These are phyloP conservation scores for Echinarachnius parma DNA, from an alignment of 53 echinoderm and acorn worm species.

Conservation along the genomic window DNA sequence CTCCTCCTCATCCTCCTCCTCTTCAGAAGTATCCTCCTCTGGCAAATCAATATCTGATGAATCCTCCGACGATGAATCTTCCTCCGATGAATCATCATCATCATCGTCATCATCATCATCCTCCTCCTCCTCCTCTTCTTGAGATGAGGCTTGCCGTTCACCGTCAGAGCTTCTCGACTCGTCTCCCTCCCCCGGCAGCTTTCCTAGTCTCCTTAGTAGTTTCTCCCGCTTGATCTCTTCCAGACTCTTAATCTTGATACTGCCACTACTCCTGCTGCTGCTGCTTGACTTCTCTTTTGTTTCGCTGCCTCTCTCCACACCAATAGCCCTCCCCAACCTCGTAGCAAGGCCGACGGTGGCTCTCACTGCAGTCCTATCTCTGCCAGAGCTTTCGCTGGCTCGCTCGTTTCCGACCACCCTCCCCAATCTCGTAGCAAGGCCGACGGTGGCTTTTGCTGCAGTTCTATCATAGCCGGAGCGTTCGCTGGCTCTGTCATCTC, in stretches of 20 bases:
- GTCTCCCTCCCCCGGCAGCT: slow-evolving; percentile 4
- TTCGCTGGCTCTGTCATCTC: background rate
- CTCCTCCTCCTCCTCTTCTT: background rate
- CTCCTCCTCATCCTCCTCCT: slow-evolving; percentile 1
- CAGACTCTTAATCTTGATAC: slow-evolving; percentile 52
- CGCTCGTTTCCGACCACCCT: background rate
- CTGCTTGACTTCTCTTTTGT: background rate
- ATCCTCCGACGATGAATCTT: slow-evolving; percentile 1
- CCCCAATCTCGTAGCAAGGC: slow-evolving; percentile 9
- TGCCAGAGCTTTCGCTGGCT: background rate
- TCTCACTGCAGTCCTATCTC: background rate
- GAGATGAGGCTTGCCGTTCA: background rate
- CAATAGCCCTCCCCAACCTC: too few species aligned
- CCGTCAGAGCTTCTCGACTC: background rate
- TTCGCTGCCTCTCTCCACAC: too few species aligned
- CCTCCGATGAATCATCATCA: background rate
- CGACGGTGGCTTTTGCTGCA: background rate
- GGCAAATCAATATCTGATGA: background rate
- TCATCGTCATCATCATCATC: background rate
- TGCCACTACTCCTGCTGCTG: background rate
- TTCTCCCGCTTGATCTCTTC: slow-evolving; percentile 61
- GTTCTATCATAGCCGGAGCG: background rate
- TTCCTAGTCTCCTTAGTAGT: slow-evolving; percentile 45
- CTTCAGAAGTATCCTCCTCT: slow-evolving; percentile 21
- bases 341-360: background rate